A percentile compares a stretch with the other conserved stretches of the same genome.
Evolutionary conservation across 2,797 vertebrate genomes (phyloP).

Genomic region (Sebastes wilsoni): DNA sequence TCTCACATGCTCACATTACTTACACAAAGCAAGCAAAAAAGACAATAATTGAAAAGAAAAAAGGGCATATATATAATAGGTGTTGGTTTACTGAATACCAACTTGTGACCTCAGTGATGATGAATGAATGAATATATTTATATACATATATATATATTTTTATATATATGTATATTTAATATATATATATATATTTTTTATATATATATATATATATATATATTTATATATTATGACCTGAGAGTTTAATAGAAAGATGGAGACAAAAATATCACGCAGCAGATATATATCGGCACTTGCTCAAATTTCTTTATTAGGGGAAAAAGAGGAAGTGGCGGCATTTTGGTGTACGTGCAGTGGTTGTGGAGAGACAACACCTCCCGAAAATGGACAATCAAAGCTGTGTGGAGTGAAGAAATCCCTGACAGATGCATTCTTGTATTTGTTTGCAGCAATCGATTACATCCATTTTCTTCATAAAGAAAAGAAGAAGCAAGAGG

Average conservation of each 20-base stretch:
- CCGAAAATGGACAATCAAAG: not conserved
- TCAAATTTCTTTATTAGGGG: not conserved
- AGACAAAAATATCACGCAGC: not conserved
- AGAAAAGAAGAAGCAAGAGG: slow-evolving; percentile 99
- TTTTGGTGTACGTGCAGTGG: not conserved
- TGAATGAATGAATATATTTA: too few relatives aligned
- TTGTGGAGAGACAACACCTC: not conserved
- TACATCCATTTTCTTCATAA: slow-evolving; percentile 99
- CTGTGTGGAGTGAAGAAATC: not conserved
- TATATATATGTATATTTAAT: too few relatives aligned
- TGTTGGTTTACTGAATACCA: too few relatives aligned
- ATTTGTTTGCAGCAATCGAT: slow-evolving; percentile 88
- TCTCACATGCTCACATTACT: too few relatives aligned
- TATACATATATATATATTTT: too few relatives aligned
- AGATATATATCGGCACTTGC: not conserved
- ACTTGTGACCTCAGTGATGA: too few relatives aligned
- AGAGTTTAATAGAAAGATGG: not conserved
- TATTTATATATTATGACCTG: too few relatives aligned
- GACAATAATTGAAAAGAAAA: too few relatives aligned
- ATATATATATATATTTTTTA: too few relatives aligned
- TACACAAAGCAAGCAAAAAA: too few relatives aligned
- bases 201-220: too few relatives aligned
- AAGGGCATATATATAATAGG: too few relatives aligned
- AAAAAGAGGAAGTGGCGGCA: not conserved
- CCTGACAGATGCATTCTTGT: slow-evolving; percentile 20